These are phyloP conservation scores for Mesorhabditis sp. DNA, from an alignment of 2,888 invertebrate species.

Conservation along the genomic window DNA sequence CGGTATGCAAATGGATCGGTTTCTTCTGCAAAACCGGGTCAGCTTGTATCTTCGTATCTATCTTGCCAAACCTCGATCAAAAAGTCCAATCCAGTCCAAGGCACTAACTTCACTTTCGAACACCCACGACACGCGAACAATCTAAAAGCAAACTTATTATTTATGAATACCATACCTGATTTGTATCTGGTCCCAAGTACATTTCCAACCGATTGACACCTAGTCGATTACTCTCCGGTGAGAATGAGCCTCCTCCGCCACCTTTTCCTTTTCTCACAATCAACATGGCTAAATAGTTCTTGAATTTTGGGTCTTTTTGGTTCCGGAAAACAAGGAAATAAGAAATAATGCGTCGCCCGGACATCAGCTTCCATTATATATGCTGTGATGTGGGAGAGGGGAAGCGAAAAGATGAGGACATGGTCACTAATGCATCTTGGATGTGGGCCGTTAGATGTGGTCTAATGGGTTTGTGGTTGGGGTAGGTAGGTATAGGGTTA, in stretches of 20 bases:
- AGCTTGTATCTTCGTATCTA: not conserved
- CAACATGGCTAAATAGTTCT: not conserved
- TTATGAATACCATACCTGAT: slow-evolving; percentile 2
- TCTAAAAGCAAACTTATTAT: not conserved
- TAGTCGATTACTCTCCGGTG: slow-evolving; percentile 5
- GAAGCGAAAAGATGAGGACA: no score
- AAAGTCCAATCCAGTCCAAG: slow-evolving; percentile 40
- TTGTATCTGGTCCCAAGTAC: not conserved
- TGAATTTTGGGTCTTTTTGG: not conserved
- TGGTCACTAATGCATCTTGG: no score
- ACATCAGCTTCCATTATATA: no score
- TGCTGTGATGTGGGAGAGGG: no score
- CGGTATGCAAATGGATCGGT: slow-evolving; percentile 27
- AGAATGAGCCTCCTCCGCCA: not conserved
- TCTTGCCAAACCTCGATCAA: slow-evolving; percentile 21
- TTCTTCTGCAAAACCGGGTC: slow-evolving; percentile 20
- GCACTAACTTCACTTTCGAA: slow-evolving; percentile 4
- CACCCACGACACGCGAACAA: not conserved
- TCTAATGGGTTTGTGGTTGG: no score
- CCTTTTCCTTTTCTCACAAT: not conserved
- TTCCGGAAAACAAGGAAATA: no score
- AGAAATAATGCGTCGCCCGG: no score
- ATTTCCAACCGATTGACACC: not conserved
- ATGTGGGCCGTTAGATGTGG: no score
- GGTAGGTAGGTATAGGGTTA: no score